Percentiles rank a stretch among this genome's conserved stretches.
phyloP scores from a whole-genome alignment of 2,113 vertebrate genomes.

The Pyxicephalus adspersus region DNA sequence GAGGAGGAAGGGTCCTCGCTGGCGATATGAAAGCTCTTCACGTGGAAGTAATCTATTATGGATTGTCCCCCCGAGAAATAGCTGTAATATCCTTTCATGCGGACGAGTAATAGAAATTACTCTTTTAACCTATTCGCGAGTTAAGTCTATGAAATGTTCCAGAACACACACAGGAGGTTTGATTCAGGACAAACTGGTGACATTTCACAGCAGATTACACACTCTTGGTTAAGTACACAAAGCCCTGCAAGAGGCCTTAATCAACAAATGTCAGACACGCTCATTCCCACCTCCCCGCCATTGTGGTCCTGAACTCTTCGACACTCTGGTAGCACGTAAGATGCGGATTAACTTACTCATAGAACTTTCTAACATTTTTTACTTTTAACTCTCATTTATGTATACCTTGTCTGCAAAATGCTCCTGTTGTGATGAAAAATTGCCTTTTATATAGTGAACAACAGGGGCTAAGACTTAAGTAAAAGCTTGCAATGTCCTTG shows the following conservation, averaged over 20 bases:
- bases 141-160: conserved; percentile 5
- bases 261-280: conserved; percentile 11
- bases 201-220: conserved; percentile 10
- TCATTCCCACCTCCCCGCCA: neutral
- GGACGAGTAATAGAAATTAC: conserved; percentile 1
- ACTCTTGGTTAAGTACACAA: conserved; percentile 10
- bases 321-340: too few relatives aligned
- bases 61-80: conserved; percentile 22
- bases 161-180: conserved; percentile 34
- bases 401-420: too few relatives aligned
- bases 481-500: too few relatives aligned
- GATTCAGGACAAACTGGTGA: neutral
- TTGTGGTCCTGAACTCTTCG: neutral
- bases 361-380: too few relatives aligned
- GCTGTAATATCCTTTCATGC: conserved; percentile 36
- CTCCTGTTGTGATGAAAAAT: too few relatives aligned
- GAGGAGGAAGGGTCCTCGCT: conserved; percentile 33
- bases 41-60: conserved; percentile 46
- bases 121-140: conserved; percentile 15
- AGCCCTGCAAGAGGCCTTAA: conserved; percentile 14
- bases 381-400: too few relatives aligned
- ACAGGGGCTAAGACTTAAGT: too few relatives aligned
- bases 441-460: too few relatives aligned
- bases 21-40: conserved; percentile 50
- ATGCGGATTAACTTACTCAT: too few relatives aligned